Evolutionary conservation across 1,140 invertebrate species (phyloP).

Genomic region (Drosophila pallidifrons): DNA sequence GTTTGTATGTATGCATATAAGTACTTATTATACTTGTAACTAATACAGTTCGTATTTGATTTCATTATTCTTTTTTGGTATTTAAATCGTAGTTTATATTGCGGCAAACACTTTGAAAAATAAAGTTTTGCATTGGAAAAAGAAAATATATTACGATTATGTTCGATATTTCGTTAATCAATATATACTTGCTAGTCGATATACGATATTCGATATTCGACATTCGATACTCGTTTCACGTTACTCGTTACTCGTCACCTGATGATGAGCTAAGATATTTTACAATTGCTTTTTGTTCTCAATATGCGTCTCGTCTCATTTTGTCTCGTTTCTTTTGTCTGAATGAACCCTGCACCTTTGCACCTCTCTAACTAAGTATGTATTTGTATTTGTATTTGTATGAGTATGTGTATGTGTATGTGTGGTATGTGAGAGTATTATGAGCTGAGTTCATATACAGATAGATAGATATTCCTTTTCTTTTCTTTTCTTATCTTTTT

Average conservation of each 20-base stretch:
- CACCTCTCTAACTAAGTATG: slow-evolving; percentile 20
- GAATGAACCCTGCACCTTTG: slow-evolving; percentile 7
- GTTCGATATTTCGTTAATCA: slow-evolving; percentile 18
- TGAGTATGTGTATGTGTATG: slow-evolving; percentile 5
- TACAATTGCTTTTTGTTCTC: slow-evolving; percentile 79
- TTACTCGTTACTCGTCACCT: not conserved
- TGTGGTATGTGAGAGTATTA: slow-evolving; percentile 12
- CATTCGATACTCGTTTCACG: slow-evolving; percentile 16
- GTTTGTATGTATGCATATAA: slow-evolving; percentile 16
- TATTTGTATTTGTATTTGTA: slow-evolving; percentile 19
- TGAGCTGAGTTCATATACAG: slow-evolving; percentile 34
- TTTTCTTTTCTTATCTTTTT: not conserved
- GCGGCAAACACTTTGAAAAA: slow-evolving; percentile 80
- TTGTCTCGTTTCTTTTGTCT: not conserved
- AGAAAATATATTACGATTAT: slow-evolving; percentile 32
- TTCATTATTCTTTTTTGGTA: not conserved
- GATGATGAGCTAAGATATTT: slow-evolving; percentile 64
- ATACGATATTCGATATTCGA: slow-evolving; percentile 23
- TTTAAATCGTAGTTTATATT: slow-evolving; percentile 36
- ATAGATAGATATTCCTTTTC: slow-evolving; percentile 18
- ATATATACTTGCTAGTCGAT: slow-evolving; percentile 12
- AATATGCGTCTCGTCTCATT: slow-evolving; percentile 3
- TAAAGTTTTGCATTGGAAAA: slow-evolving; percentile 69
- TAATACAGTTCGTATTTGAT: slow-evolving; percentile 58
- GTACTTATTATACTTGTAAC: slow-evolving; percentile 52